These are phyloP conservation scores for Aplochiton taeniatus DNA, from an alignment of 2,797 vertebrate genomes.

Conservation along the genomic window DNA sequence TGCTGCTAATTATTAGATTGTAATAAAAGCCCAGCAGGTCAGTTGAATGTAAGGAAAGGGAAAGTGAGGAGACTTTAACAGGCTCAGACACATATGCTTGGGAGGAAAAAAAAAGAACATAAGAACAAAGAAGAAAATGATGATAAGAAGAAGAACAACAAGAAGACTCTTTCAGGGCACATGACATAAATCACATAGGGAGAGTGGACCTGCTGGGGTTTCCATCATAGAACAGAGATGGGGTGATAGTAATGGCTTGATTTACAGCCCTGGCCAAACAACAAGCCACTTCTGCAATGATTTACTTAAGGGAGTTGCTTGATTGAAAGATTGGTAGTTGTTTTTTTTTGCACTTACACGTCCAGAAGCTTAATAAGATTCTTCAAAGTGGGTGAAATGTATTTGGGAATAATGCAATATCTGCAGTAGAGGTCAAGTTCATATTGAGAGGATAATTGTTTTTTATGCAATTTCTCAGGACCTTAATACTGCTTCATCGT, in stretches of 20 bases:
- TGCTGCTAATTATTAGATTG: slow-evolving; percentile 5
- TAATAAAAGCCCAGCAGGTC: neutral
- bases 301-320: neutral
- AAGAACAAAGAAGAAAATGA: neutral
- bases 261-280: slow-evolving; percentile 20
- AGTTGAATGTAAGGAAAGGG: neutral
- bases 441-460: neutral
- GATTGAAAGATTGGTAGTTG: neutral
- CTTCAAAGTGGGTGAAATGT: neutral
- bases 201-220: slow-evolving; percentile 8
- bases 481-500: no score
- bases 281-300: slow-evolving; percentile 6
- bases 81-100: neutral
- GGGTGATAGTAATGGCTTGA: slow-evolving; percentile 18
- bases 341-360: neutral
- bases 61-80: neutral
- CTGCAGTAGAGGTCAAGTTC: no score
- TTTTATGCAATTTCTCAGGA: neutral
- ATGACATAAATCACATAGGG: slow-evolving; percentile 17
- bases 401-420: neutral
- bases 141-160: neutral
- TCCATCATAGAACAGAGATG: slow-evolving; percentile 24
- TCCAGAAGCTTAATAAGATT: neutral
- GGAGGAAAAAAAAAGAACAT: neutral
- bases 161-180: neutral